Evolutionary conservation across 2,888 invertebrate species (phyloP).

Genomic region (Melanchra persicariae): DNA sequence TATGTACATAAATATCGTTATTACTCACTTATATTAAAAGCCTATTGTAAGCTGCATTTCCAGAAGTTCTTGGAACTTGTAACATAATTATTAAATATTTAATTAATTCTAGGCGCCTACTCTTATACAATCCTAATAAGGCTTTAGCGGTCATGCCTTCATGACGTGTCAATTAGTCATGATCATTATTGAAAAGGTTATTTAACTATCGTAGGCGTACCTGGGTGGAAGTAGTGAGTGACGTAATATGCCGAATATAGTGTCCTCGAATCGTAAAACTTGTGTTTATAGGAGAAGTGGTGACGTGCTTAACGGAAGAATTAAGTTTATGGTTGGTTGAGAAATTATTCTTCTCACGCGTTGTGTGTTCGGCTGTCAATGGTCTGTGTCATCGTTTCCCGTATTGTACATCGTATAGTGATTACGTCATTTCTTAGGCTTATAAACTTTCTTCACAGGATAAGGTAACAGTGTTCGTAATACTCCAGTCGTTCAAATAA

Average conservation of each 20-base stretch:
- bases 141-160: slow-evolving; percentile 54
- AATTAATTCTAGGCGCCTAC: slow-evolving; percentile 60
- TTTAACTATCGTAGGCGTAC: slow-evolving; percentile 42
- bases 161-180: slow-evolving; percentile 66
- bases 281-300: not conserved
- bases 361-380: not conserved
- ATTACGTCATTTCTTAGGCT: not conserved
- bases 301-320: not conserved
- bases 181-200: slow-evolving; percentile 59
- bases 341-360: slow-evolving; percentile 33
- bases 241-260: slow-evolving; percentile 46
- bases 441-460: not conserved
- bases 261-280: slow-evolving; percentile 35
- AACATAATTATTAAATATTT: no score
- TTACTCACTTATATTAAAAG: slow-evolving; percentile 27
- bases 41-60: slow-evolving; percentile 16
- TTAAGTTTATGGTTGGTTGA: not conserved
- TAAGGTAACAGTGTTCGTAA: not conserved
- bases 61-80: slow-evolving; percentile 41
- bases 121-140: slow-evolving; percentile 58
- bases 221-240: slow-evolving; percentile 39
- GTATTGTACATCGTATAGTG: slow-evolving; percentile 7
- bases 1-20: slow-evolving; percentile 16
- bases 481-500: not conserved
- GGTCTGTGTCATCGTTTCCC: slow-evolving; percentile 18